phyloP scores from a whole-genome alignment of 2,113 vertebrate species.

The Equus przewalskii region DNA sequence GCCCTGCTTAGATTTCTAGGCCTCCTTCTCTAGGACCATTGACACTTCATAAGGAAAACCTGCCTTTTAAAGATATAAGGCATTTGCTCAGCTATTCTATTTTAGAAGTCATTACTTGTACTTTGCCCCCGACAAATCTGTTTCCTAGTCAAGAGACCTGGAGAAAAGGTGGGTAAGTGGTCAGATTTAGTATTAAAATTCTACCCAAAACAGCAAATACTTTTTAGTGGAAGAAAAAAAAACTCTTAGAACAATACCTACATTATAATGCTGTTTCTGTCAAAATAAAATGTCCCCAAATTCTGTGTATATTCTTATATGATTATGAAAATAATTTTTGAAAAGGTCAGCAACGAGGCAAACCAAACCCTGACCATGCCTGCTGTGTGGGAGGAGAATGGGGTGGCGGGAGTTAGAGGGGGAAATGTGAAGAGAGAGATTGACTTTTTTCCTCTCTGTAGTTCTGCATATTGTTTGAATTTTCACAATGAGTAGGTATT shows the following conservation, averaged over 20 bases:
- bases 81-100: neutral
- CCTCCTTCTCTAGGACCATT: neutral
- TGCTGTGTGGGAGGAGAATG: neutral
- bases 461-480: neutral
- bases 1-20: neutral
- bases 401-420: neutral
- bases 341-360: neutral
- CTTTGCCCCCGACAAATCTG: neutral
- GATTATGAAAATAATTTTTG: neutral
- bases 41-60: neutral
- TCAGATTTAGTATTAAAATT: neutral
- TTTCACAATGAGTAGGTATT: neutral
- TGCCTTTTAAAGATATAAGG: neutral
- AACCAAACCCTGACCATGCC: neutral
- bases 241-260: neutral
- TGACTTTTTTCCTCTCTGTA: neutral
- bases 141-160: neutral
- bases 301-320: neutral
- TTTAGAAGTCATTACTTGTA: neutral
- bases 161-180: neutral
- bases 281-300: neutral
- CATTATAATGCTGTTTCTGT: slow-evolving; percentile 17
- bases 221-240: neutral
- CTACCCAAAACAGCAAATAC: neutral
- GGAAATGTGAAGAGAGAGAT: neutral